phyloP scores from a whole-genome alignment of 2,797 vertebrate species.

The Lateolabrax maculatus region DNA sequence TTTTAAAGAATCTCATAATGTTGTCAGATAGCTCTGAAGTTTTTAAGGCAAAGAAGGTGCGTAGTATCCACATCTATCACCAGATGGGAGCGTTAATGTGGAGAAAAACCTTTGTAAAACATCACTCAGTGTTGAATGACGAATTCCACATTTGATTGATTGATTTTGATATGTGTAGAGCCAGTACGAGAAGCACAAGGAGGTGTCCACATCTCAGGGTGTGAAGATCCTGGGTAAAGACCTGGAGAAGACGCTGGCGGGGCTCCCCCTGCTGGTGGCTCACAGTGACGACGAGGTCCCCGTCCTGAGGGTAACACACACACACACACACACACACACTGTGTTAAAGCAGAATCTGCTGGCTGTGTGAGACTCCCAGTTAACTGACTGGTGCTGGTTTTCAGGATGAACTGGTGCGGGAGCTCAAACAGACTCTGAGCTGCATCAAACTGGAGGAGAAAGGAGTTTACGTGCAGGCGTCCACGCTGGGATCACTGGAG shows the following conservation, averaged over 20 bases:
- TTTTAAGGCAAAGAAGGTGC: too few relatives aligned
- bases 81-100: too few relatives aligned
- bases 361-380: neutral
- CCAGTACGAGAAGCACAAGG: constrained; percentile 98
- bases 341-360: too few relatives aligned
- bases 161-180: constrained; percentile 80
- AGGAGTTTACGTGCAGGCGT: constrained; percentile 98
- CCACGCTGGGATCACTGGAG: constrained; percentile 96
- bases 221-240: constrained; percentile 99
- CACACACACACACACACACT: neutral
- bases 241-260: constrained; percentile 95
- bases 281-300: constrained; percentile 95
- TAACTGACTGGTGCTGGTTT: constrained; percentile 26
- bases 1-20: too few relatives aligned
- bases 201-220: constrained; percentile 93
- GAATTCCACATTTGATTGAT: too few relatives aligned
- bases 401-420: constrained; percentile 95
- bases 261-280: constrained; percentile 94
- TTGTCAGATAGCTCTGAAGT: too few relatives aligned
- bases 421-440: constrained; percentile 96
- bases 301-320: constrained; percentile 89
- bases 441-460: constrained; percentile 98
- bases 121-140: too few relatives aligned
- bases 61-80: too few relatives aligned
- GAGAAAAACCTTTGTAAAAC: too few relatives aligned